phyloP scores from a whole-genome alignment of 1,140 invertebrate species.

The Scaptodrosophila lebanonensis region DNA sequence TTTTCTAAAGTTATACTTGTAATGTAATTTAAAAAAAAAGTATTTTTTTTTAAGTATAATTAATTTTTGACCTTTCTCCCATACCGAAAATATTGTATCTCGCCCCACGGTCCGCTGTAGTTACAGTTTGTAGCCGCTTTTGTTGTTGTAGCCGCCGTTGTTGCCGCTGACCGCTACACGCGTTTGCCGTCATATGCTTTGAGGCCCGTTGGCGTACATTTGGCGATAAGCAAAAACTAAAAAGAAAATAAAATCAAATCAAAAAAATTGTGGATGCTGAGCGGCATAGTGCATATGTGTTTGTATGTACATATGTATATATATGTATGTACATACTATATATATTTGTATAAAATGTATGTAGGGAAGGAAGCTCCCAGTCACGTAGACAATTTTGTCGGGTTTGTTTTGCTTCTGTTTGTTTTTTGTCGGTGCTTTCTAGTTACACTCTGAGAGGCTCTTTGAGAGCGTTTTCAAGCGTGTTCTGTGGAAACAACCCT shows the following conservation, averaged over 20 bases:
- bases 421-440: slow-evolving; percentile 18
- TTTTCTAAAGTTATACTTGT: no score
- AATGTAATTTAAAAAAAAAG: no score
- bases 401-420: slow-evolving; percentile 62
- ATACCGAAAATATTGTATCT: slow-evolving; percentile 12
- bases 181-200: slow-evolving; percentile 15
- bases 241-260: slow-evolving; percentile 21
- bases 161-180: slow-evolving; percentile 30
- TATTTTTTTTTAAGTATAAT: no score
- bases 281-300: no score
- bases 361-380: slow-evolving; percentile 11
- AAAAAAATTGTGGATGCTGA: slow-evolving; percentile 14
- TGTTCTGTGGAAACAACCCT: slow-evolving; percentile 45
- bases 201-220: neutral
- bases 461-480: slow-evolving; percentile 41
- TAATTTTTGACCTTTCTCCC: slow-evolving; percentile 32
- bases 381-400: slow-evolving; percentile 61
- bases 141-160: slow-evolving; percentile 19
- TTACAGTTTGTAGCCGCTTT: slow-evolving; percentile 11
- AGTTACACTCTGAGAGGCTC: slow-evolving; percentile 1
- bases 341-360: no score
- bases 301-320: no score
- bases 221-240: slow-evolving; percentile 57
- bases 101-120: neutral
- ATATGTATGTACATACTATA: no score